phyloP scores from a whole-genome alignment of 92 coral and sea anemone species.

The Chrysogorgia sp. region DNA sequence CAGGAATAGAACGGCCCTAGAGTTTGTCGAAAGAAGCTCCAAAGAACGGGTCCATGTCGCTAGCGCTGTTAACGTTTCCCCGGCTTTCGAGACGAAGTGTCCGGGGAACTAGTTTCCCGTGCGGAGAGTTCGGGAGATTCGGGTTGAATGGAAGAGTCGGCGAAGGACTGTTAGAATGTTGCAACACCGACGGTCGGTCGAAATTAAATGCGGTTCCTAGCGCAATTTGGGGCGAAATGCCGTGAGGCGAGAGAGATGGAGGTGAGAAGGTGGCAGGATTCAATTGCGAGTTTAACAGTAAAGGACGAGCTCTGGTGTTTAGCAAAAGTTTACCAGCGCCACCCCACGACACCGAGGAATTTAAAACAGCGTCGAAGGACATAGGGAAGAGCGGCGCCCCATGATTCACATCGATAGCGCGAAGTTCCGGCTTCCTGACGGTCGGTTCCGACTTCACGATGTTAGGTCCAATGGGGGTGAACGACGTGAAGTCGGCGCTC shows the following conservation, averaged over 20 bases:
- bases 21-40: conserved; percentile 44
- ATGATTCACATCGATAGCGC: conserved; percentile 21
- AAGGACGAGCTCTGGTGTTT: conserved; percentile 45
- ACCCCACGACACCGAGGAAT: conserved; percentile 37
- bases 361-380: conserved; percentile 24
- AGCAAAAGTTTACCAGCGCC: conserved; percentile 25
- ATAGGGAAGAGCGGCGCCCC: conserved; percentile 19
- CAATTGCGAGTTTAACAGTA: conserved; percentile 58
- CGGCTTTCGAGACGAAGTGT: conserved; percentile 43
- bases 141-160: conserved; percentile 91
- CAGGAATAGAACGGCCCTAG: not conserved
- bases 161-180: conserved; percentile 80
- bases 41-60: conserved; percentile 45
- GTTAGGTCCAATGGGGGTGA: conserved; percentile 25
- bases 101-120: conserved; percentile 33
- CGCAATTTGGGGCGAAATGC: conserved; percentile 78
- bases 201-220: conserved; percentile 84
- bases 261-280: conserved; percentile 76
- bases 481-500: conserved; percentile 16
- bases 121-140: conserved; percentile 59
- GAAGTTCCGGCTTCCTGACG: not conserved
- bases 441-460: conserved; percentile 25
- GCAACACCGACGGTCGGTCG: conserved; percentile 83
- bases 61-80: conserved; percentile 2
- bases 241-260: conserved; percentile 87